A percentile compares a stretch with the other conserved stretches of the same genome.
Evolutionary conservation across 2,888 invertebrate species (phyloP).

Genomic region (Ctenicera cuprea): DNA sequence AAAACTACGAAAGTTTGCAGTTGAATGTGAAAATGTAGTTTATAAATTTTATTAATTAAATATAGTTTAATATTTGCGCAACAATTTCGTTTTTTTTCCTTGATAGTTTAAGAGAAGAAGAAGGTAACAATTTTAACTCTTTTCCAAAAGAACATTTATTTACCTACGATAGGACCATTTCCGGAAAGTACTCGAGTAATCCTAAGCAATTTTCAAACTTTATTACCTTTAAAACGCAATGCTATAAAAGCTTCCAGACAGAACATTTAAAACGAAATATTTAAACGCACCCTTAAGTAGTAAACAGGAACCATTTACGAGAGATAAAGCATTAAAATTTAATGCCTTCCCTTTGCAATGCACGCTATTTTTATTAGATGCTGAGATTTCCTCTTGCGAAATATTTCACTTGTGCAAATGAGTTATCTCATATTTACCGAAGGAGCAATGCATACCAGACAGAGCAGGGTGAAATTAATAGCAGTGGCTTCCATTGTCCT

Average conservation of each 20-base stretch:
- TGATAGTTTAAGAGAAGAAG: no score
- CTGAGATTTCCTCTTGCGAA: conserved; percentile 28
- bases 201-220: conserved; percentile 37
- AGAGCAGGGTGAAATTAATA: no score
- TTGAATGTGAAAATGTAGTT: no score
- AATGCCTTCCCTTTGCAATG: conserved; percentile 33
- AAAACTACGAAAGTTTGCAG: no score
- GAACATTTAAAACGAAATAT: conserved; percentile 43
- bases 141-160: conserved; percentile 4
- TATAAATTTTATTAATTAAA: no score
- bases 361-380: conserved; percentile 34
- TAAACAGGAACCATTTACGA: conserved; percentile 44
- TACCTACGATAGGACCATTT: conserved; percentile 7
- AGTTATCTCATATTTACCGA: conserved; percentile 18
- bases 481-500: neutral
- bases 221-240: conserved; percentile 40
- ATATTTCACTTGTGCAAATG: conserved; percentile 8
- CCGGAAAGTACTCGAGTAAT: conserved; percentile 5
- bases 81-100: no score
- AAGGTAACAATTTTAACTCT: neutral
- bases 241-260: conserved; percentile 45
- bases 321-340: conserved; percentile 45
- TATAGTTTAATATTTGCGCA: no score
- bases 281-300: conserved; percentile 46
- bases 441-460: neutral